Evolutionary conservation across 2,113 vertebrate genomes (phyloP).

Genomic region (Redunca redunca): DNA sequence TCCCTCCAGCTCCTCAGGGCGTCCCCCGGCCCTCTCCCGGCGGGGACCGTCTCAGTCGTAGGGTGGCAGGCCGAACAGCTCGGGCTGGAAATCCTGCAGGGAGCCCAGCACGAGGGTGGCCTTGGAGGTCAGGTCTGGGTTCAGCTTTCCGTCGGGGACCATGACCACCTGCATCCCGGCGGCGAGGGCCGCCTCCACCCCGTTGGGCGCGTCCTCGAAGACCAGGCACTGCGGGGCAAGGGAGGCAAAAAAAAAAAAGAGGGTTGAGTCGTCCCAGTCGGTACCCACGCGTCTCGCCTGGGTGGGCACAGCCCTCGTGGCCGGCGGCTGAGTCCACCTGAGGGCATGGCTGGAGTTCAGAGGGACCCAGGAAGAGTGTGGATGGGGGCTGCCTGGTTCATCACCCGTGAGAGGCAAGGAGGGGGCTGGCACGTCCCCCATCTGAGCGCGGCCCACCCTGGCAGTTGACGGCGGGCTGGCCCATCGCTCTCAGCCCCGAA

Average conservation of each 20-base stretch:
- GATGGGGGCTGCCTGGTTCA: fast-evolving
- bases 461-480: fast-evolving
- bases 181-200: slow-evolving; percentile 85
- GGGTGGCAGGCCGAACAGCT: slow-evolving; percentile 89
- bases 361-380: fast-evolving
- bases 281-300: fast-evolving
- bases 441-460: fast-evolving
- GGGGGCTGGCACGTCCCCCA: fast-evolving
- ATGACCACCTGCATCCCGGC: slow-evolving; percentile 96
- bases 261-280: neutral
- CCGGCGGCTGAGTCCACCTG: fast-evolving
- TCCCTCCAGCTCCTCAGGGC: neutral
- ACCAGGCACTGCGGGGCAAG: slow-evolving; percentile 88
- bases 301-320: fast-evolving
- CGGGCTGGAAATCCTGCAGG: slow-evolving; percentile 88
- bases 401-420: fast-evolving
- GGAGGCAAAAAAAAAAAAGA: neutral
- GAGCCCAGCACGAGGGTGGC: slow-evolving; percentile 86
- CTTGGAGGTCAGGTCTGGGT: slow-evolving; percentile 77
- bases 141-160: slow-evolving; percentile 89
- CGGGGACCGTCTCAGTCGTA: slow-evolving; percentile 74
- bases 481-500: fast-evolving
- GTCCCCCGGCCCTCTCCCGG: fast-evolving
- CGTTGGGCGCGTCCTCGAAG: slow-evolving; percentile 93
- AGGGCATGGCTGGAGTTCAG: neutral